These are phyloP conservation scores for Pocota personata DNA, from an alignment of 2,888 invertebrate species.

Conservation along the genomic window DNA sequence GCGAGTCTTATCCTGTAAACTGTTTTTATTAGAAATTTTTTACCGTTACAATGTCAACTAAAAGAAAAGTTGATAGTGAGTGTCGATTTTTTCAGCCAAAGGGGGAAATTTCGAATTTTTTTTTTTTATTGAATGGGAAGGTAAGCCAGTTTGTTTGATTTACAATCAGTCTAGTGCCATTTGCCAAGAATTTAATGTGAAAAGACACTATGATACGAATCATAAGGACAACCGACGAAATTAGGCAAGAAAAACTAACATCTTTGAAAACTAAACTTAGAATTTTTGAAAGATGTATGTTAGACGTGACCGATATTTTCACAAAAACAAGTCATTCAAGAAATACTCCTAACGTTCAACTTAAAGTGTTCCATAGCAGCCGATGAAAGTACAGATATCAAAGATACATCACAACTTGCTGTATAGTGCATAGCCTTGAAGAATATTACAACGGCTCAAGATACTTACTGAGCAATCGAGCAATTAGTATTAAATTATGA, in stretches of 20 bases:
- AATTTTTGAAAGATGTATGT: background rate
- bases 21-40: too few species aligned
- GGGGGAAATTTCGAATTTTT: too few species aligned
- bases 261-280: background rate
- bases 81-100: too few species aligned
- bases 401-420: background rate
- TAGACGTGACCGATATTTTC: background rate
- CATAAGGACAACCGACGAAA: too few species aligned
- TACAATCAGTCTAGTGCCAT: too few species aligned
- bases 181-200: background rate
- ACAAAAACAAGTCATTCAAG: slow-evolving; percentile 6
- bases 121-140: too few species aligned
- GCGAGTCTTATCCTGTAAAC: too few species aligned
- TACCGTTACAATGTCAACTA: too few species aligned
- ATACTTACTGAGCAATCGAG: background rate
- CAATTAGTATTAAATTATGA: background rate
- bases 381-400: background rate
- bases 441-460: background rate
- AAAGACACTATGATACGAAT: background rate
- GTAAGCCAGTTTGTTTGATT: too few species aligned
- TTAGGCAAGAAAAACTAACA: background rate
- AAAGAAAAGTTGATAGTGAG: too few species aligned
- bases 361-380: background rate
- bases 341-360: background rate
- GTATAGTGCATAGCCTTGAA: background rate